Conservation (phyloP, 2,797 vertebrate species). For the Crenuchus spilurus region DNA sequence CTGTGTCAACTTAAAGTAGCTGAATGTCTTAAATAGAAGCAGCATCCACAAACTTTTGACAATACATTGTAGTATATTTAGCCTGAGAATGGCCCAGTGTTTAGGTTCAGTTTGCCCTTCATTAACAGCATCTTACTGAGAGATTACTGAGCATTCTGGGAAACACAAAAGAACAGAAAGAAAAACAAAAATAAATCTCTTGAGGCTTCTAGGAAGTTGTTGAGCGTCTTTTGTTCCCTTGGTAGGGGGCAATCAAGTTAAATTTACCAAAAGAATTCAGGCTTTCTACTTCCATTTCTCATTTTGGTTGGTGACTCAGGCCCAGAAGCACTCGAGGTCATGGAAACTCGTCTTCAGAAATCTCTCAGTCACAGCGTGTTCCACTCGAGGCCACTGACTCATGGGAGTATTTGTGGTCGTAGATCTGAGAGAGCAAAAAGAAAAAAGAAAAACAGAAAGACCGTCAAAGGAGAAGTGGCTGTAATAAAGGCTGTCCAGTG, state of each 20-base stretch:
- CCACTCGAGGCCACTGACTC: constrained; percentile 33
- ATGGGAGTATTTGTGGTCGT: constrained; percentile 12
- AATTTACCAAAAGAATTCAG: not conserved
- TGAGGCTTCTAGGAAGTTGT: not conserved
- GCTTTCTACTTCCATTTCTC: not conserved
- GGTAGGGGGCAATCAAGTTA: not conserved
- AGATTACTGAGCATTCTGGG: not conserved
- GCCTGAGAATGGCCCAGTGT: not conserved
- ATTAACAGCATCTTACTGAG: not conserved
- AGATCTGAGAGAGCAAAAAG: constrained; percentile 22
- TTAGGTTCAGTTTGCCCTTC: not conserved
- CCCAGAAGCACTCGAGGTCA: constrained; percentile 1
- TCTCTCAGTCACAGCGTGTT: constrained; percentile 18
- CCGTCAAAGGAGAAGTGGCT: too few relatives aligned
- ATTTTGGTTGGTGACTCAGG: constrained; percentile 11
- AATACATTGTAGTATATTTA: too few relatives aligned
- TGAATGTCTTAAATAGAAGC: too few relatives aligned
- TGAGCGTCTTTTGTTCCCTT: not conserved
- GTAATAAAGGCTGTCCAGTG: too few relatives aligned
- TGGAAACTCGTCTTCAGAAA: constrained; percentile 5
- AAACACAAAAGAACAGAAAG: not conserved
- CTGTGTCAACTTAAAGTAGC: too few relatives aligned
- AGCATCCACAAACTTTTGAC: too few relatives aligned
- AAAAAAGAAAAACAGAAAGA: not conserved
- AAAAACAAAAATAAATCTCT: too few relatives aligned